These are phyloP conservation scores for Mesocricetus auratus DNA, from an alignment of 2,113 vertebrate species.

Conservation along the genomic window DNA sequence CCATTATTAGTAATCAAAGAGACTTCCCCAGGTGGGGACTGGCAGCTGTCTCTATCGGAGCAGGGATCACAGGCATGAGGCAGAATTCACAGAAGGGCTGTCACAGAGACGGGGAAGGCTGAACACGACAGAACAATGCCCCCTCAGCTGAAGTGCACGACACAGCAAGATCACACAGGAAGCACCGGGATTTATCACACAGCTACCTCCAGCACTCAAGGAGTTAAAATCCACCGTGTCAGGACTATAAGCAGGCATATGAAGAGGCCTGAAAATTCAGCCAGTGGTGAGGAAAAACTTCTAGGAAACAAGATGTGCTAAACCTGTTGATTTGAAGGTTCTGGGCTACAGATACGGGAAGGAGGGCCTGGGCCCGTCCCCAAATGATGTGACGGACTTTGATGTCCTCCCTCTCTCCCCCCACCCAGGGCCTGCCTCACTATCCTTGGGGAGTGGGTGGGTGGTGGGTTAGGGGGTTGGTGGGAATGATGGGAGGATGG, in stretches of 20 bases:
- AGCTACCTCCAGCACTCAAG: background rate
- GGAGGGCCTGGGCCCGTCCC: too few species aligned
- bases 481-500: too few species aligned
- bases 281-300: background rate
- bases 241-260: background rate
- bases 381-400: too few species aligned
- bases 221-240: background rate
- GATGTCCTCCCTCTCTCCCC: too few species aligned
- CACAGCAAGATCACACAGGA: background rate
- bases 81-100: background rate
- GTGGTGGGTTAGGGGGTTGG: too few species aligned
- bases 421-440: too few species aligned
- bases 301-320: background rate
- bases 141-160: background rate
- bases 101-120: background rate
- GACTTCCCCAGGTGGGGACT: background rate
- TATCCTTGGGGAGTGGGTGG: too few species aligned
- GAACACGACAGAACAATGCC: background rate
- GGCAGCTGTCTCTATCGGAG: background rate
- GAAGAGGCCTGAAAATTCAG: background rate
- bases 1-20: conserved; percentile 1
- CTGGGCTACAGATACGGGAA: too few species aligned
- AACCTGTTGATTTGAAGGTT: background rate
- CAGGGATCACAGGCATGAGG: background rate
- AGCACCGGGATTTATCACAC: background rate